These are phyloP conservation scores for Hirtodrosophila alboralis DNA, from an alignment of 2,888 invertebrate genomes.

Conservation along the genomic window DNA sequence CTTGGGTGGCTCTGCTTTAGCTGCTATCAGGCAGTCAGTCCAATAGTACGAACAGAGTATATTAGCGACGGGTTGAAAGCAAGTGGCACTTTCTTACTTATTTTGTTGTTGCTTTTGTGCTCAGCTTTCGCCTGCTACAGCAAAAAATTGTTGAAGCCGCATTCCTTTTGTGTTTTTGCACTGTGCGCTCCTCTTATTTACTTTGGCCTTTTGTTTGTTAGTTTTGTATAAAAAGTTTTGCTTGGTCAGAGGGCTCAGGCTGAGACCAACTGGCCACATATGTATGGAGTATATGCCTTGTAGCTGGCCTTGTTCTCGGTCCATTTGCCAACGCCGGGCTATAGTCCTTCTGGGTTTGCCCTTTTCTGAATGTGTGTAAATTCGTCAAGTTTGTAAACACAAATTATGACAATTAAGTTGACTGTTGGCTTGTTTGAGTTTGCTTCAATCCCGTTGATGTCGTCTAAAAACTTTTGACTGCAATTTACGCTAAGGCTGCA, in stretches of 20 bases:
- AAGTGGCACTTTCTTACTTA: neutral
- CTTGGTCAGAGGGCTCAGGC: constrained; percentile 42
- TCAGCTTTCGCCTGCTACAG: constrained; percentile 37
- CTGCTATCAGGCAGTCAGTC: too few species aligned
- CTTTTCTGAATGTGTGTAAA: constrained; percentile 46
- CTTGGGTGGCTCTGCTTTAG: too few species aligned
- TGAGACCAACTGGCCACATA: constrained; percentile 56
- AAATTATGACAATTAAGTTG: constrained; percentile 79
- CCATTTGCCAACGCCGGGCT: constrained; percentile 10
- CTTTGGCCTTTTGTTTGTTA: constrained; percentile 73
- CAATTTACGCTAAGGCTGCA: constrained; percentile 69
- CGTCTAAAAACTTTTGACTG: constrained; percentile 60
- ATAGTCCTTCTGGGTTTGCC: constrained; percentile 1
- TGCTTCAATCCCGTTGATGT: constrained; percentile 20
- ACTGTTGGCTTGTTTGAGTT: constrained; percentile 69
- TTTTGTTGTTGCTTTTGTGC: constrained; percentile 32
- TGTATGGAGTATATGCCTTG: constrained; percentile 21
- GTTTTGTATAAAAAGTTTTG: constrained; percentile 64
- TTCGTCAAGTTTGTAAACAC: constrained; percentile 79
- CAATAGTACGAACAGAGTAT: neutral
- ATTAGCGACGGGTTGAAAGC: neutral
- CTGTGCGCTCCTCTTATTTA: constrained; percentile 61
- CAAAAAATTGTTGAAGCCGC: constrained; percentile 48
- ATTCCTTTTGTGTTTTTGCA: constrained; percentile 39
- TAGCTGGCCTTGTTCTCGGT: constrained; percentile 1